Evolutionary conservation across 2,113 vertebrate genomes (phyloP).

Genomic region (Ciconia boyciana): DNA sequence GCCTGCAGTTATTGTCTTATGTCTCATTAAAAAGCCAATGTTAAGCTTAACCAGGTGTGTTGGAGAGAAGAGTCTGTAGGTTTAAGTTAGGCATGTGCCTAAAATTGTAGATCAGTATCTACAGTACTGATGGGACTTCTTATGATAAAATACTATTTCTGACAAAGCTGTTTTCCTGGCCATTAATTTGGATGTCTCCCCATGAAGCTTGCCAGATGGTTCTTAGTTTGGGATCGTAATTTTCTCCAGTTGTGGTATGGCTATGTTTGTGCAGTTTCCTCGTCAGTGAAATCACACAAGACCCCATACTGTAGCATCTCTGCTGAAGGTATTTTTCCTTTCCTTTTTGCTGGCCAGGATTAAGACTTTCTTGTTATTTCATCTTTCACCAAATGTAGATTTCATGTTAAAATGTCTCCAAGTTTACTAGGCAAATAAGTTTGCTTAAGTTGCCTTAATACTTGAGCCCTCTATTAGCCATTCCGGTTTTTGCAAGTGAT

Average conservation of each 20-base stretch:
- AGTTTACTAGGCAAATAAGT: not conserved
- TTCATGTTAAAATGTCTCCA: not conserved
- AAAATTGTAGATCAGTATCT: not conserved
- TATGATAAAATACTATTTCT: not conserved
- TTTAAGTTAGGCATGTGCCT: too few species aligned
- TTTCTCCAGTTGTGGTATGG: not conserved
- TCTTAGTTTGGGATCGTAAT: not conserved
- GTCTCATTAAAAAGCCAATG: not conserved
- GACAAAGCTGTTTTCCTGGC: not conserved
- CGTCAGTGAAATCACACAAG: not conserved
- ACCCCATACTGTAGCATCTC: not conserved
- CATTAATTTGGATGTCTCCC: not conserved
- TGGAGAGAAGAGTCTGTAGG: not conserved
- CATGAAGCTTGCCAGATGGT: not conserved
- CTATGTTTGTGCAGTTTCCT: not conserved
- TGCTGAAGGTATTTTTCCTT: not conserved
- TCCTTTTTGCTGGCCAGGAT: not conserved
- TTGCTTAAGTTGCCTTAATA: not conserved
- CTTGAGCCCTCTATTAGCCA: not conserved
- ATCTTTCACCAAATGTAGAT: not conserved
- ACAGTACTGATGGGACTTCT: not conserved
- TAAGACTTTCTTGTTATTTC: not conserved
- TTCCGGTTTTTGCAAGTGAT: not conserved
- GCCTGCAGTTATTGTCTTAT: not conserved
- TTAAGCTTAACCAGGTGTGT: not conserved